Evolutionary conservation across 2,113 vertebrate species (phyloP).

Genomic region (Thinocorus orbignyianus): DNA sequence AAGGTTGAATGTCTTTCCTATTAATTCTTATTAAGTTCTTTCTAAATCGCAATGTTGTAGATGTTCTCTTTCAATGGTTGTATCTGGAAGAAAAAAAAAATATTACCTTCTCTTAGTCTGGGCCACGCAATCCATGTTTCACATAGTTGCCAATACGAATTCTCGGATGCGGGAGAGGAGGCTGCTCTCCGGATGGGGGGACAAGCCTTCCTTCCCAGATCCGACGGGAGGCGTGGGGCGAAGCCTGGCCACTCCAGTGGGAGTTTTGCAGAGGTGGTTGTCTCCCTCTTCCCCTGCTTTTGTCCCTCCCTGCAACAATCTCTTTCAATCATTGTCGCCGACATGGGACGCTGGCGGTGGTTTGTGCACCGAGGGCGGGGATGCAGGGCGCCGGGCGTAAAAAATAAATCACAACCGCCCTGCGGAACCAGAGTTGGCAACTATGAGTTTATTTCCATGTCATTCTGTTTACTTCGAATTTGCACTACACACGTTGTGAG

Average conservation of each 20-base stretch:
- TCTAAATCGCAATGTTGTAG: constrained; percentile 44
- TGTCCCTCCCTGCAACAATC: not conserved
- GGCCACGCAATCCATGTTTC: constrained; percentile 52
- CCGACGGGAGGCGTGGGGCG: not conserved
- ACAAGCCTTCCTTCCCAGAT: not conserved
- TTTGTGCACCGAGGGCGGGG: not conserved
- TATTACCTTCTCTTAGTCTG: constrained; percentile 30
- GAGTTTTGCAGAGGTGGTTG: not conserved
- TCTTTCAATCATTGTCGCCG: constrained; percentile 39
- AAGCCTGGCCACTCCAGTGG: not conserved
- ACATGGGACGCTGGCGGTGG: not conserved
- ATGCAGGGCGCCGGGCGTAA: not conserved
- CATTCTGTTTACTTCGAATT: constrained; percentile 79
- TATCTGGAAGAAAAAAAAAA: constrained; percentile 4
- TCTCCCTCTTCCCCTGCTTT: not conserved
- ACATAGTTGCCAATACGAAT: constrained; percentile 62
- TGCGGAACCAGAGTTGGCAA: constrained; percentile 34
- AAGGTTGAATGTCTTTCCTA: constrained; percentile 52
- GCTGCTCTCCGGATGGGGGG: not conserved
- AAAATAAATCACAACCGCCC: not conserved
- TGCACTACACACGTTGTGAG: constrained; percentile 72
- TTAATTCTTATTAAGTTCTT: constrained; percentile 51
- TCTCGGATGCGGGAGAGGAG: not conserved
- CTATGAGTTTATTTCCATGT: constrained; percentile 64
- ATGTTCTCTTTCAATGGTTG: constrained; percentile 58